Evolutionary conservation across 2,113 vertebrate species (phyloP), one percentile per base, ranked within the genome.

Genomic region (Eidolon helvum): DNA sequence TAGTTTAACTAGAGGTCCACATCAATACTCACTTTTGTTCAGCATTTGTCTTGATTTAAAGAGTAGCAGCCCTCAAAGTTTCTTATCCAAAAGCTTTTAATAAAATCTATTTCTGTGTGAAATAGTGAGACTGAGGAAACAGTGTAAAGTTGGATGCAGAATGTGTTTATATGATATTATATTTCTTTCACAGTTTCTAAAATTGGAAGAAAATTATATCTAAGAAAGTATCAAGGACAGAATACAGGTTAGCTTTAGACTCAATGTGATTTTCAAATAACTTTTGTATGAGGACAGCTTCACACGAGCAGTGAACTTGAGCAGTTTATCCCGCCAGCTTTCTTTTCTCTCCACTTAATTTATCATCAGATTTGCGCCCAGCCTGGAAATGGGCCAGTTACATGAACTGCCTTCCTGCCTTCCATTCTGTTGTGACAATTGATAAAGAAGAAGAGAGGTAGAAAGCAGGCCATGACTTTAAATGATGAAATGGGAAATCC

Each of bases 401-500:
- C 30, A 92, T 55, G 83, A 92, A 48, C 77, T 72, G 15, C 75
- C 55, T 96, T 97, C 19, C 55, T 91, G 88, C 77, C 24, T 90
- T 91, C 82, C 57, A 21, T 80, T 88, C 38, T 74, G 18, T 15
- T 65, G 33, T 95, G 90, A 90, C 71, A 93, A 94, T 87, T 84
- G 38, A 59, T 90, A 61, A 88, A 90, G 85, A 80, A 92, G 53
- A 75, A 74, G 66, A 91, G 50, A 95, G 85, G 63, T 83, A 61
- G 83, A 72, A 84, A 96, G 43, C 74, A 96, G 79, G 91, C 78
- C 35, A 1, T 80, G 92, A 75, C 92, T 85, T 94, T 77, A 92
- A 69, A 66, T 90, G 83, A 91, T 66, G 90, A 80, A 93, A 87
- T 96, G 74, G 66, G 90, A 91, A 92, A 55, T 94, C 26, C 83